Evolutionary conservation across 2,113 vertebrate species (phyloP).

Genomic region (Notarius quadriscutis): DNA sequence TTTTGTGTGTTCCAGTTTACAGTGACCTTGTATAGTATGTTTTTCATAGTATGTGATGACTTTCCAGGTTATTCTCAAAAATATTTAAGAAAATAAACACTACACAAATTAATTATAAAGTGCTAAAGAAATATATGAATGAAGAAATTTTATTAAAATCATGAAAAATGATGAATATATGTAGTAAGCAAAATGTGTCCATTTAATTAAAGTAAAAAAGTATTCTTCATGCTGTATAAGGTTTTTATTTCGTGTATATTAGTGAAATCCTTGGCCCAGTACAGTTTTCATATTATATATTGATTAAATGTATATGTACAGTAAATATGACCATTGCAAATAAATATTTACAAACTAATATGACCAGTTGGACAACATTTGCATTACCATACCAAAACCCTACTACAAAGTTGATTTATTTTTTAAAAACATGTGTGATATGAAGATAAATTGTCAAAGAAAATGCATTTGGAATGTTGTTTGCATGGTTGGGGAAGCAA

Average conservation of each 20-base stretch:
- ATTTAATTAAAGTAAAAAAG: neutral
- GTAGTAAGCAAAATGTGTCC: slow-evolving; percentile 1
- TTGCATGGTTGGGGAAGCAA: neutral
- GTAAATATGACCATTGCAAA: neutral
- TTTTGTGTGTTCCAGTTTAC: neutral
- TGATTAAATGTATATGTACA: neutral
- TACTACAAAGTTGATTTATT: neutral
- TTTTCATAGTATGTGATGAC: neutral
- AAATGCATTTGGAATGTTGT: neutral
- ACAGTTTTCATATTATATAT: neutral
- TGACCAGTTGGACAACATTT: neutral
- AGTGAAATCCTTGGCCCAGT: neutral
- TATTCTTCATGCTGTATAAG: neutral
- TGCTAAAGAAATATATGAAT: neutral
- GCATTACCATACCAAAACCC: neutral
- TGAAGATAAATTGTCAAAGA: neutral
- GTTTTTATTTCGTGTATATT: slow-evolving; percentile 6
- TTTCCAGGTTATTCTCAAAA: slow-evolving; percentile 1
- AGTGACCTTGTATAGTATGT: neutral
- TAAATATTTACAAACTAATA: neutral
- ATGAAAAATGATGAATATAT: neutral
- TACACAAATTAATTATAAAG: neutral
- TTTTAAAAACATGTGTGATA: neutral
- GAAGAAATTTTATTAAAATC: neutral
- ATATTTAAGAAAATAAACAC: too few species aligned